Percentiles rank a stretch among this genome's conserved stretches.
phyloP scores from a whole-genome alignment of 1,140 invertebrate genomes.

The Drosophila tristis region DNA sequence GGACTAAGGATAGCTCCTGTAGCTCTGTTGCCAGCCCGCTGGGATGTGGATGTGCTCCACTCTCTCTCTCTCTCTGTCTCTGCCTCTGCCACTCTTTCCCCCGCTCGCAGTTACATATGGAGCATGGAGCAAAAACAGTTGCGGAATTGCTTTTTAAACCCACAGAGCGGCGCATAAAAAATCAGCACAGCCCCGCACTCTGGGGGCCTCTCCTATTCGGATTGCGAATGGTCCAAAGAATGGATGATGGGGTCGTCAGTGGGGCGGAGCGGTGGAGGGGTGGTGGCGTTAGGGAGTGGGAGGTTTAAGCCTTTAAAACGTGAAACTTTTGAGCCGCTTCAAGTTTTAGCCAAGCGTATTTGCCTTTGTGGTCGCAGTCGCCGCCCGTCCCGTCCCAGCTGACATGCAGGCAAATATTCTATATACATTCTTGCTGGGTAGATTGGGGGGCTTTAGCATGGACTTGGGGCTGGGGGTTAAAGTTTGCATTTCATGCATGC shows the following conservation, averaged over 20 bases:
- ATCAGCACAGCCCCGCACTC: slow-evolving; percentile 58
- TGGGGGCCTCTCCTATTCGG: slow-evolving; percentile 54
- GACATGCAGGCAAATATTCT: slow-evolving; percentile 22
- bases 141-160: slow-evolving; percentile 82
- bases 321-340: slow-evolving; percentile 78
- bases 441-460: not conserved
- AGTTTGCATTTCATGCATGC: slow-evolving; percentile 60
- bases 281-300: slow-evolving; percentile 28
- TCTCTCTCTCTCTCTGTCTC: not conserved
- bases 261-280: slow-evolving; percentile 13
- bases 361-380: slow-evolving; percentile 58
- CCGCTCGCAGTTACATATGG: slow-evolving; percentile 9
- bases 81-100: no score
- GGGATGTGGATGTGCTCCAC: slow-evolving; percentile 56
- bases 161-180: slow-evolving; percentile 75
- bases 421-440: slow-evolving; percentile 8
- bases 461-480: slow-evolving; percentile 44
- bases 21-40: slow-evolving; percentile 68
- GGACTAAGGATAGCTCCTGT: slow-evolving; percentile 42
- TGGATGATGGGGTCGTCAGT: not conserved
- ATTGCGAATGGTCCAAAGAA: slow-evolving; percentile 7
- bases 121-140: slow-evolving; percentile 68
- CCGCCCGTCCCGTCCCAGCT: slow-evolving; percentile 22
- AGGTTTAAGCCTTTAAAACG: slow-evolving; percentile 76
- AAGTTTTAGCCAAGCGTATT: slow-evolving; percentile 72